Conservation (phyloP, 53 echinoderm and acorn worm genomes). For the Apostichopus leukothele region DNA sequence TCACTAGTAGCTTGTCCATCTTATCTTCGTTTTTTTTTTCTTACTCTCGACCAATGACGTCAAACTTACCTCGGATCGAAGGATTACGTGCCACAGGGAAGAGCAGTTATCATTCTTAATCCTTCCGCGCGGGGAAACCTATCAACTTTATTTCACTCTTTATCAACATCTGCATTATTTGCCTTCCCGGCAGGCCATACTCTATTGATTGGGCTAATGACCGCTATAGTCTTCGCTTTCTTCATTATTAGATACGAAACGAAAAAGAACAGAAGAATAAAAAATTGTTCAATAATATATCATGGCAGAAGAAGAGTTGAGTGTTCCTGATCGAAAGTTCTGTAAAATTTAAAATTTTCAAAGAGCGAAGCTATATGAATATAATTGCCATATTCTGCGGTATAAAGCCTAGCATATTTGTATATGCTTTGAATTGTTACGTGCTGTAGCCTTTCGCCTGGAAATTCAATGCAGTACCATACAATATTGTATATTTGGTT, state of each 20-base stretch:
- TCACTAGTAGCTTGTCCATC: neutral
- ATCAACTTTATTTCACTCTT: slow-evolving; percentile 9
- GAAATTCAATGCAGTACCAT: no score
- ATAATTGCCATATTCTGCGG: neutral
- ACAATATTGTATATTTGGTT: no score
- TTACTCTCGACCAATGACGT: neutral
- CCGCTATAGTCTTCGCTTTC: slow-evolving; percentile 22
- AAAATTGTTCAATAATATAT: neutral
- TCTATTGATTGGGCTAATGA: slow-evolving; percentile 40
- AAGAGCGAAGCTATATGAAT: neutral
- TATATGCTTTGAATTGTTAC: no score
- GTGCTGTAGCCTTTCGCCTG: no score
- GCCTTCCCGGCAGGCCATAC: slow-evolving; percentile 26
- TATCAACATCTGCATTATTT: slow-evolving; percentile 7
- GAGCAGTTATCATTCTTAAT: slow-evolving; percentile 4
- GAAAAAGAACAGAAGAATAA: neutral
- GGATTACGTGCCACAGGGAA: slow-evolving; percentile 24
- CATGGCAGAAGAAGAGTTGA: neutral
- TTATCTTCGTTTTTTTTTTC: neutral
- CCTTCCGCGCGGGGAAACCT: neutral
- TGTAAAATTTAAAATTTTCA: neutral
- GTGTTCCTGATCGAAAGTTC: neutral
- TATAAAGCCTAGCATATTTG: neutral
- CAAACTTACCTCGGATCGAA: slow-evolving; percentile 18
- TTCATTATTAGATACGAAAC: neutral